A percentile compares a stretch with the other conserved stretches of the same genome.
Evolutionary conservation across 2,797 vertebrate genomes (phyloP).

Genomic region (Pantherophis vulpinus): DNA sequence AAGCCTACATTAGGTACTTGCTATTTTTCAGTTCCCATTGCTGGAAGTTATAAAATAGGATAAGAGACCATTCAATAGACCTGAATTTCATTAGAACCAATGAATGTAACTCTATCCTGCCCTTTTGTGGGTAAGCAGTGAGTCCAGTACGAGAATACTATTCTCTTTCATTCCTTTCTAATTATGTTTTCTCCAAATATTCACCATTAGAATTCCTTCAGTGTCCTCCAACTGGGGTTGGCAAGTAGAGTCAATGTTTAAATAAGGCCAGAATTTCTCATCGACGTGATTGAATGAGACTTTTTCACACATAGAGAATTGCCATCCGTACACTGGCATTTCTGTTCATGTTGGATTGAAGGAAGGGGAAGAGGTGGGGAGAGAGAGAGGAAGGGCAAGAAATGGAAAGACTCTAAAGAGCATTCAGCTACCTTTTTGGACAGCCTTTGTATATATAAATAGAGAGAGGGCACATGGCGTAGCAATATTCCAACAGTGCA

Average conservation of each 20-base stretch:
- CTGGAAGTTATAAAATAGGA: neutral
- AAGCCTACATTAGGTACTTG: conserved; percentile 15
- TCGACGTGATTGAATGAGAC: neutral
- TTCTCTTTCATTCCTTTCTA: conserved; percentile 11
- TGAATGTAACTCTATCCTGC: conserved; percentile 10
- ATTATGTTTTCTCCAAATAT: neutral
- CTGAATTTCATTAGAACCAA: neutral
- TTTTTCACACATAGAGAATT: conserved; percentile 4
- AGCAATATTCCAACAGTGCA: neutral
- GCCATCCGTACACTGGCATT: neutral
- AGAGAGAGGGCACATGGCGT: neutral
- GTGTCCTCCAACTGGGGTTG: neutral
- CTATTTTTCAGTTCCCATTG: conserved; percentile 6
- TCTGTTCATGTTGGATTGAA: conserved; percentile 9
- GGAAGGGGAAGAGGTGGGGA: neutral
- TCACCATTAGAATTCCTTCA: conserved; percentile 17
- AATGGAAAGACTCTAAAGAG: neutral
- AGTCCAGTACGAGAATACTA: conserved; percentile 2
- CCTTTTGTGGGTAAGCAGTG: conserved; percentile 15
- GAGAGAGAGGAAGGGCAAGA: neutral
- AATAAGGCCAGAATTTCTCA: conserved; percentile 1
- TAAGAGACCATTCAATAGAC: neutral
- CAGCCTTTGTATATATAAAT: neutral
- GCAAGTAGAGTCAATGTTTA: neutral
- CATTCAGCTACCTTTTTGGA: conserved; percentile 19